Conservation (phyloP, 2,888 invertebrate genomes). For the Eupeodes latifasciatus region DNA sequence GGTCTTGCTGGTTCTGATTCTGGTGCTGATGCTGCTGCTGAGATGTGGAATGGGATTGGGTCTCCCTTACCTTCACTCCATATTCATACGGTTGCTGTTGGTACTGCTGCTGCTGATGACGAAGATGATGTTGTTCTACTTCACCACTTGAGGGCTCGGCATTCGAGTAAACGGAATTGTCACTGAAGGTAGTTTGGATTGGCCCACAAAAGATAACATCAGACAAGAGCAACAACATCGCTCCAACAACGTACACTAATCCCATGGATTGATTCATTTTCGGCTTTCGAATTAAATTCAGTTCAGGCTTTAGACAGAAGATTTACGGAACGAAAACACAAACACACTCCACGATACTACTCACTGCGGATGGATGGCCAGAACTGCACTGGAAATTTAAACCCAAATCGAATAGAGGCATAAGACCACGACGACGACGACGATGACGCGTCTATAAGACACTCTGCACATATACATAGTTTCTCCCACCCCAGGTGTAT, state of each 20-base stretch:
- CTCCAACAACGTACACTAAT: conserved; percentile 54
- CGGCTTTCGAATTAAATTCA: neutral
- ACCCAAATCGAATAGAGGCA: conserved; percentile 36
- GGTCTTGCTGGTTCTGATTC: conserved; percentile 36
- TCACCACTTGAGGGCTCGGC: conserved; percentile 38
- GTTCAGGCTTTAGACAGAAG: neutral
- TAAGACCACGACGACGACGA: conserved; percentile 16
- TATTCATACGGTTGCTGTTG: too few relatives aligned
- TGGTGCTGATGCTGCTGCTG: too few relatives aligned
- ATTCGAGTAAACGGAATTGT: conserved; percentile 60
- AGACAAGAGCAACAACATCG: conserved; percentile 60
- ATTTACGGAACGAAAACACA: neutral
- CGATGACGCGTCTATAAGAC: conserved; percentile 9
- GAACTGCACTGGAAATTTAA: conserved; percentile 65
- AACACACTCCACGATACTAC: conserved; percentile 4
- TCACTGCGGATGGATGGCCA: conserved; percentile 25
- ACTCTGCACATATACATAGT: neutral
- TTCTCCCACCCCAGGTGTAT: conserved; percentile 42
- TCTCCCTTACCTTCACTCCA: neutral
- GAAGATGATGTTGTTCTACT: neutral
- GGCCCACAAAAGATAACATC: conserved; percentile 63
- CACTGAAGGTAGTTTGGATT: conserved; percentile 42
- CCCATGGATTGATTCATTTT: conserved; percentile 55
- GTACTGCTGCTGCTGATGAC: neutral
- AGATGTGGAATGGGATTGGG: neutral